Base-by-base conservation (phyloP, 2,113 vertebrate species). In the Numenius arquata region DNA sequence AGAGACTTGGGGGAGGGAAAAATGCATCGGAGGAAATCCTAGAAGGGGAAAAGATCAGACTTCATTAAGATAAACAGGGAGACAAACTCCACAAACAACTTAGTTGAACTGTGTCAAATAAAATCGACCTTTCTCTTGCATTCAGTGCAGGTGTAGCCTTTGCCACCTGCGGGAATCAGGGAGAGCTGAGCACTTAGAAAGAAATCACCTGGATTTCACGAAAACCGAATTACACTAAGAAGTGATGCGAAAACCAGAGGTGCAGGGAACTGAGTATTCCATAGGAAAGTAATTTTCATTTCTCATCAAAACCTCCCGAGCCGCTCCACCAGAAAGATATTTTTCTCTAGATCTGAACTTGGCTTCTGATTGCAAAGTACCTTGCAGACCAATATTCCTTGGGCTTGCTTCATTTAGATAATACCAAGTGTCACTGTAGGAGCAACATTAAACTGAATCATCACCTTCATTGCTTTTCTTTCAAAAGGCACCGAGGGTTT, bases 21-120 rank as follows among this genome's bases (percentile, higher is more conserved):
- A 97, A 81, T 19, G 58, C 79, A 53, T 88, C 56, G 13, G 89
- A 95, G 73, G 90, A 91, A 96, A 90, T 85, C 98, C 98, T 98
- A 72, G 91, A 94, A 59, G 75, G 75, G 88, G 71, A 97, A 97
- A 96, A 98, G 85, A 98, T 41, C 84, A 96, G 72, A 95, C 26
- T 82, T 92, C 34, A 73, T 96, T 96, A 97, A 89, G 53, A 91
- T 68, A 89, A 93, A 90, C 9, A 62, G 21, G 56, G 38, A 93
- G n/a, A 77, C 38, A 89, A 93, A 85, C 68, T 62, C n/a, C n/a
- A 76, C 3, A 12, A 90, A 80, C 43, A 91, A 74, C 41, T 79
- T 65, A 80, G 52, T 6, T 90, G 52, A 89, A 66, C 40, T 52
- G 22, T 17, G 56, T 58, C 61, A 53, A 93, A 77, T 40, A 85